Evolutionary conservation across 2,888 invertebrate genomes (phyloP).

Genomic region (Sussaba pulchella): DNA sequence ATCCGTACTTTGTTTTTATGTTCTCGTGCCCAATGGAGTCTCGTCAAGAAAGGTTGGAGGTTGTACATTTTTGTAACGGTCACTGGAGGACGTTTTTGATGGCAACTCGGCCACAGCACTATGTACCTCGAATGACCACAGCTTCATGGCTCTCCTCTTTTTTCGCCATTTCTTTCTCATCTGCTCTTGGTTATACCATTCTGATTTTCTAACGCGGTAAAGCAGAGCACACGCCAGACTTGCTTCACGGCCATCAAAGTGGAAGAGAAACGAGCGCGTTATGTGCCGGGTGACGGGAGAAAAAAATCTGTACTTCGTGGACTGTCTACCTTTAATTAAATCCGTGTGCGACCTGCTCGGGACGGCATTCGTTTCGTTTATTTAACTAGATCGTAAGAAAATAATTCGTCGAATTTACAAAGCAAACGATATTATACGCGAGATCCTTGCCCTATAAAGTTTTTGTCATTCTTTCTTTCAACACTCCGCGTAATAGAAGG

Average conservation of each 20-base stretch:
- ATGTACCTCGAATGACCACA: constrained; percentile 35
- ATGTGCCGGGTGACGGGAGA: constrained; percentile 9
- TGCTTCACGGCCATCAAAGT: constrained; percentile 16
- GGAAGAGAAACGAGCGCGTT: constrained; percentile 33
- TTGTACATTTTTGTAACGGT: constrained; percentile 50
- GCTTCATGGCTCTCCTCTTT: constrained; percentile 26
- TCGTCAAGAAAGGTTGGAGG: neutral
- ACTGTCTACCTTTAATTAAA: constrained; percentile 80
- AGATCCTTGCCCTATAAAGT: neutral
- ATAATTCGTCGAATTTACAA: constrained; percentile 61
- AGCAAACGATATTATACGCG: constrained; percentile 45
- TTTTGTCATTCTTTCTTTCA: constrained; percentile 38
- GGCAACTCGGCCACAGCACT: constrained; percentile 18
- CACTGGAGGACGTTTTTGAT: constrained; percentile 47
- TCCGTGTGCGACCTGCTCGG: constrained; percentile 67
- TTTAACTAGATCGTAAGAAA: constrained; percentile 52
- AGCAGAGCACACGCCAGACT: constrained; percentile 18
- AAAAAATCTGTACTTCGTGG: constrained; percentile 65
- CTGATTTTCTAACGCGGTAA: constrained; percentile 37
- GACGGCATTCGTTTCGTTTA: constrained; percentile 46
- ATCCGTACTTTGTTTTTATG: constrained; percentile 44
- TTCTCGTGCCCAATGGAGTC: constrained; percentile 26
- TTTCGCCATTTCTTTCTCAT: constrained; percentile 2
- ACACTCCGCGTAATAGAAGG: constrained; percentile 14
- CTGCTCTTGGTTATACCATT: constrained; percentile 27